Evolutionary conservation across 2,888 invertebrate genomes (phyloP).

Genomic region (Eudemis profundana): DNA sequence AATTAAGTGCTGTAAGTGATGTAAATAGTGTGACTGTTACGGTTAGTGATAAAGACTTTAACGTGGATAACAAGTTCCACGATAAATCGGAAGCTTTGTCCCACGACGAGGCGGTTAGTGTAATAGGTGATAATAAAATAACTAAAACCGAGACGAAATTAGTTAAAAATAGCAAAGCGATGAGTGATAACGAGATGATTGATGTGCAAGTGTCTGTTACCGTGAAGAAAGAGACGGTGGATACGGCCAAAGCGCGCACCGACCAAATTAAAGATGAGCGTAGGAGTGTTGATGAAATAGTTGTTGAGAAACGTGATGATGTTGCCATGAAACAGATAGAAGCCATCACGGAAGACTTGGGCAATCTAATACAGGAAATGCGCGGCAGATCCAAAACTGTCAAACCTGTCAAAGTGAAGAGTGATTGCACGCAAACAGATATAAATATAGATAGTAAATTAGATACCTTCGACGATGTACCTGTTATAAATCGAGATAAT

Average conservation of each 20-base stretch:
- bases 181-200: slow-evolving; percentile 57
- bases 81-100: slow-evolving; percentile 63
- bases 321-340: slow-evolving; percentile 71
- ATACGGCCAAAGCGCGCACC: slow-evolving; percentile 59
- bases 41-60: slow-evolving; percentile 48
- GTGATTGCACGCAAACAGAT: slow-evolving; percentile 58
- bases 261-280: slow-evolving; percentile 57
- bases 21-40: slow-evolving; percentile 48
- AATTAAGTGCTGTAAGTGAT: slow-evolving; percentile 49
- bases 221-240: slow-evolving; percentile 58
- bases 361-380: slow-evolving; percentile 74
- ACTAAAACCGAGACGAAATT: slow-evolving; percentile 63
- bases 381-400: slow-evolving; percentile 64
- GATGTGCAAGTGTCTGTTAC: slow-evolving; percentile 62
- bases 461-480: slow-evolving; percentile 66
- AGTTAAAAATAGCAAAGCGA: slow-evolving; percentile 61
- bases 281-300: slow-evolving; percentile 55
- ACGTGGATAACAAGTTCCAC: slow-evolving; percentile 35
- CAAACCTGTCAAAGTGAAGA: slow-evolving; percentile 52
- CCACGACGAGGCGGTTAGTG: slow-evolving; percentile 60
- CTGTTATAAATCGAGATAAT: slow-evolving; percentile 68
- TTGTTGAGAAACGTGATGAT: slow-evolving; percentile 55
- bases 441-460: slow-evolving; percentile 52
- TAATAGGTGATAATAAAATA: slow-evolving; percentile 52
- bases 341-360: slow-evolving; percentile 74